Conservation (phyloP, 2,113 vertebrate genomes). For the Colistium nudipinnis region DNA sequence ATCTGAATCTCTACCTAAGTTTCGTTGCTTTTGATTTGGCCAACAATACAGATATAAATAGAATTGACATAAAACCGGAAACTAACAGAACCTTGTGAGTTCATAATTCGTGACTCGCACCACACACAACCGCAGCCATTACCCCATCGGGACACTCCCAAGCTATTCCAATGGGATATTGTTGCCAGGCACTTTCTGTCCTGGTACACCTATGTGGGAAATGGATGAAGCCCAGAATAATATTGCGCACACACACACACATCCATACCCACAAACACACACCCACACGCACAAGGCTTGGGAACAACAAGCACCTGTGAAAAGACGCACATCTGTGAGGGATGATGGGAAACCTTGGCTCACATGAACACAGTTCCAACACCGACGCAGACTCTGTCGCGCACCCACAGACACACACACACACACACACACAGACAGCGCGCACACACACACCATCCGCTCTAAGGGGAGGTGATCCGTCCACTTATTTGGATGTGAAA, state of each 20-base stretch:
- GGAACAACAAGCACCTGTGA: conserved; percentile 62
- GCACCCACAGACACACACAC: too few relatives aligned
- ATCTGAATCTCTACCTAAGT: not conserved
- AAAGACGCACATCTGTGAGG: conserved; percentile 69
- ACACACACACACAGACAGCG: too few relatives aligned
- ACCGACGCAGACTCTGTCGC: conserved; percentile 19
- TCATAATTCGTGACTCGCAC: conserved; percentile 41
- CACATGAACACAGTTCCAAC: conserved; percentile 16
- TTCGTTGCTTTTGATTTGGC: conserved; percentile 11
- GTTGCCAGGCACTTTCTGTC: conserved; percentile 48
- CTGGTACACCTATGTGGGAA: conserved; percentile 60
- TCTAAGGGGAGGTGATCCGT: too few relatives aligned
- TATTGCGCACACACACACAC: conserved; percentile 35
- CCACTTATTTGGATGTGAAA: too few relatives aligned
- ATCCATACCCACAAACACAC: conserved; percentile 15
- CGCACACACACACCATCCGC: too few relatives aligned
- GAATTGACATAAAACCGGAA: conserved; percentile 18
- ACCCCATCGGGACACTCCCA: conserved; percentile 44
- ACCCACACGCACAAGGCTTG: conserved; percentile 22
- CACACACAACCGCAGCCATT: conserved; percentile 38
- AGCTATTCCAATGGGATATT: conserved; percentile 16
- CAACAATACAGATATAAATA: conserved; percentile 18
- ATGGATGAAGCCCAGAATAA: conserved; percentile 60
- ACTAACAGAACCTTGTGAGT: conserved; percentile 34
- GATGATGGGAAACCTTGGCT: conserved; percentile 39